These are phyloP conservation scores for Synergus japonicus DNA, from an alignment of 2,888 invertebrate species.

Conservation along the genomic window DNA sequence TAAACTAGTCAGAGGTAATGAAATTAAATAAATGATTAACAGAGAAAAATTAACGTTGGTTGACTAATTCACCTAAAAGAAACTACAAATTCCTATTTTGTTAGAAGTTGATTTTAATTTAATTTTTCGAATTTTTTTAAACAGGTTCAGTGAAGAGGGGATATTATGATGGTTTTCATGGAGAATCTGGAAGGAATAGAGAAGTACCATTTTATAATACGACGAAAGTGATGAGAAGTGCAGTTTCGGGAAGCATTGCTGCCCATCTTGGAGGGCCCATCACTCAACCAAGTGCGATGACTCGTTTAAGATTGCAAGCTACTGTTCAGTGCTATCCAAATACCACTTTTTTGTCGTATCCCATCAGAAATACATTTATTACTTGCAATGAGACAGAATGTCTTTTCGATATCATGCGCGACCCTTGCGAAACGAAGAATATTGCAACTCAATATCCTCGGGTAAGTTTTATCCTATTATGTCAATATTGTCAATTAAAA, in stretches of 20 bases:
- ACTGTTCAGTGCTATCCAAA: constrained; percentile 65
- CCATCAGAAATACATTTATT: constrained; percentile 56
- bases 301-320: constrained; percentile 66
- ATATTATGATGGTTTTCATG: constrained; percentile 71
- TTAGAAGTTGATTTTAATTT: constrained; percentile 14
- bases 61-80: too few species aligned
- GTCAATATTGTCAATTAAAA: too few species aligned
- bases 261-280: constrained; percentile 71
- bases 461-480: constrained; percentile 55
- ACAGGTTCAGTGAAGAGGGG: constrained; percentile 64
- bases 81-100: too few species aligned
- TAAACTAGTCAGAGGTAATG: constrained; percentile 71
- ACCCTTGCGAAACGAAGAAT: constrained; percentile 89
- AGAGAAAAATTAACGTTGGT: too few species aligned
- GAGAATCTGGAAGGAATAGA: constrained; percentile 68
- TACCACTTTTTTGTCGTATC: constrained; percentile 50
- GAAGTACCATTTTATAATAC: constrained; percentile 66
- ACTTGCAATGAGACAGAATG: constrained; percentile 80
- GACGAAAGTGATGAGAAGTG: constrained; percentile 65
- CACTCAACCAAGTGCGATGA: constrained; percentile 71
- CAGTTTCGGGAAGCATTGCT: constrained; percentile 69
- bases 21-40: constrained; percentile 3
- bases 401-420: constrained; percentile 86
- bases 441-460: constrained; percentile 74
- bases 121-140: background rate